Evolutionary conservation across 2,113 vertebrate genomes (phyloP), one percentile per base, ranked within the genome.

Genomic region (Elachura formosa): DNA sequence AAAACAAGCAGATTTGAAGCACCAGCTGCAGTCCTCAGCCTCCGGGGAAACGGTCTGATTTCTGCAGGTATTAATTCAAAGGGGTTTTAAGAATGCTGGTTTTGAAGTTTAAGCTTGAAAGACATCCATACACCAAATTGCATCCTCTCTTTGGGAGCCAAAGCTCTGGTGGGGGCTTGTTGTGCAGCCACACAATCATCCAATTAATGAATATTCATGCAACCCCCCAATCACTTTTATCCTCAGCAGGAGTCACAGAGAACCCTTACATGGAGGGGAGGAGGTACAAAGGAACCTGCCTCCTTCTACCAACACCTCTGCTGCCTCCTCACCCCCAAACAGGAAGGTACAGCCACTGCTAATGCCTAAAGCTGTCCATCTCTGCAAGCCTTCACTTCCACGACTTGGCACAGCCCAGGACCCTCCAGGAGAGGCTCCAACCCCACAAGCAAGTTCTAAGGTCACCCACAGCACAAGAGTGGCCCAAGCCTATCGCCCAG

Each of bases 21-120:
- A 73, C 38, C 94, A 96, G 87, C 93, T 94, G 92, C 93, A 87
- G 79, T 11, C 75, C 34, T 51, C 76, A 91, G 87, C 96, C 94
- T 93, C 63, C n/a, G 29, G 92, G 87, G 15, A 51, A 94, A 91
- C 12, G 0, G 64, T 54, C 11, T 68, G 61, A 84, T 86, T 96
- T 45, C 82, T 13, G 3, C 73, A 71, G 51, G 72, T 72, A 94
- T 67, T 77, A 59, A 86, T 90, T 94, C 94, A 96, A 96, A 96
- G 76, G 41, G 62, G 2, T 55, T 91, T 94, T 48, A 89, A 94
- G 33, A 3, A 36, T 19, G 31, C 67, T 85, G 84, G 91, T 92
- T 96, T 94, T 95, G 95, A 96, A 94, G 91, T 93, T 68, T 82
- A 45, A 76, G 81, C 81, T 91, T 91, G 45, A 89, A 91, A 94